A percentile compares a stretch with the other conserved stretches of the same genome.
These are phyloP conservation scores for Drosophila nebulosa DNA, from an alignment of 1,140 invertebrate genomes.

Conservation along the genomic window DNA sequence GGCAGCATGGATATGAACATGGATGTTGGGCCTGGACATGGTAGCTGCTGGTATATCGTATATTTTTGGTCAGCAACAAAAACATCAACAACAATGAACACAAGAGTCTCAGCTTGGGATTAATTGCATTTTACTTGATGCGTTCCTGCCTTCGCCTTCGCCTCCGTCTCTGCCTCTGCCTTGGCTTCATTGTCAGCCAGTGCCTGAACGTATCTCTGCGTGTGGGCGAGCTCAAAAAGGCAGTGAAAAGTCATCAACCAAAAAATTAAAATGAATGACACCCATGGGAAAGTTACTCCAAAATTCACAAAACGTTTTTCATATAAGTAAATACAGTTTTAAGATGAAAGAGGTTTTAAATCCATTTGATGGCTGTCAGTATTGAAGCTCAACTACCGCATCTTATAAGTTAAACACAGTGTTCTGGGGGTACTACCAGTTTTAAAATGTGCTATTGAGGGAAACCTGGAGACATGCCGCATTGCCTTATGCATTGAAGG, in stretches of 20 bases:
- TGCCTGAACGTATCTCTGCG: not conserved
- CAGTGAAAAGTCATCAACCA: not conserved
- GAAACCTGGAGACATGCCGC: no score
- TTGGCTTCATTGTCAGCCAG: no score
- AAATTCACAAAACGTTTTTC: not conserved
- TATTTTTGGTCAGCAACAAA: not conserved
- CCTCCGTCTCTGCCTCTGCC: no score
- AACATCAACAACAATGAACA: constrained; percentile 1
- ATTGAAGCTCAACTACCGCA: not conserved
- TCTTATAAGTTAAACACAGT: not conserved
- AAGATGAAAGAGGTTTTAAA: not conserved
- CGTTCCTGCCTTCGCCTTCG: not conserved
- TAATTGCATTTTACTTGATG: constrained; percentile 21
- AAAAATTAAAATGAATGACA: not conserved
- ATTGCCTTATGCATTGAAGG: no score
- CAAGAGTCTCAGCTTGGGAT: constrained; percentile 21
- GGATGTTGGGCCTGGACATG: constrained; percentile 19
- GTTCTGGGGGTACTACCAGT: no score
- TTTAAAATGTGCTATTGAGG: no score
- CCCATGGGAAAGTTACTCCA: not conserved
- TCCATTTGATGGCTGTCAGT: not conserved
- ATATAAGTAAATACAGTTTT: not conserved
- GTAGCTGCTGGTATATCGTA: not conserved
- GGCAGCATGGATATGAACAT: not conserved
- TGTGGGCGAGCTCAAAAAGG: not conserved